These are phyloP conservation scores for Xylocampa areola DNA, from an alignment of 2,888 invertebrate genomes.

Conservation along the genomic window DNA sequence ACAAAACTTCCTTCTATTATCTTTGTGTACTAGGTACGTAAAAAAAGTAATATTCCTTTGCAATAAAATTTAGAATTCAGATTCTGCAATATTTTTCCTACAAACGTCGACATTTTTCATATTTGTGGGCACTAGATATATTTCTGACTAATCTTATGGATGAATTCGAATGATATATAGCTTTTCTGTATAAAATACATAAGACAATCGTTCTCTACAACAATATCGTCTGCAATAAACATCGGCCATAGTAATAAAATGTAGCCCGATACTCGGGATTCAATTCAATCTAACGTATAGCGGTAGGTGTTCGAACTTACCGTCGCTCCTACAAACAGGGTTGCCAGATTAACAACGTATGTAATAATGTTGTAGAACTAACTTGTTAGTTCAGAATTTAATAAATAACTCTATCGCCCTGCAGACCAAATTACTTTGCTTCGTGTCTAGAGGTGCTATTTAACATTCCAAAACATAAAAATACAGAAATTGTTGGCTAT, in stretches of 20 bases:
- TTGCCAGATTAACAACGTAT: slow-evolving; percentile 13
- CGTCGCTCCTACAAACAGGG: not conserved
- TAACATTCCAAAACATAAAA: slow-evolving; percentile 40
- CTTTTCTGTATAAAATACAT: slow-evolving; percentile 2
- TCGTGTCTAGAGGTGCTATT: slow-evolving; percentile 37
- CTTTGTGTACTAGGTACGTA: too few relatives aligned
- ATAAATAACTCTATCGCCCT: slow-evolving; percentile 45
- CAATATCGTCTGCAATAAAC: slow-evolving; percentile 30
- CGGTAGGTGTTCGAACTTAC: slow-evolving; percentile 11
- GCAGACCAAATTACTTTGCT: slow-evolving; percentile 44
- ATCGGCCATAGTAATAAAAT: slow-evolving; percentile 55
- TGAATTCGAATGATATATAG: too few relatives aligned
- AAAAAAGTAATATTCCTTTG: too few relatives aligned
- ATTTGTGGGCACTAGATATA: too few relatives aligned
- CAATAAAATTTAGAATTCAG: too few relatives aligned
- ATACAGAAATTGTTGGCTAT: slow-evolving; percentile 45
- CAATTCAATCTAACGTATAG: slow-evolving; percentile 60
- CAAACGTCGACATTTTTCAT: not conserved
- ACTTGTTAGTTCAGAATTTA: slow-evolving; percentile 31
- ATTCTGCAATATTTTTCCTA: not conserved
- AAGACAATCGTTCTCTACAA: slow-evolving; percentile 15
- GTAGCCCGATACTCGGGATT: slow-evolving; percentile 51
- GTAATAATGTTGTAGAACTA: slow-evolving; percentile 49
- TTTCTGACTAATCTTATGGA: too few relatives aligned
- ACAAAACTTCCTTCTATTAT: too few relatives aligned